Conservation (phyloP, 2,113 vertebrate genomes). For the Syngnathus scovelli region DNA sequence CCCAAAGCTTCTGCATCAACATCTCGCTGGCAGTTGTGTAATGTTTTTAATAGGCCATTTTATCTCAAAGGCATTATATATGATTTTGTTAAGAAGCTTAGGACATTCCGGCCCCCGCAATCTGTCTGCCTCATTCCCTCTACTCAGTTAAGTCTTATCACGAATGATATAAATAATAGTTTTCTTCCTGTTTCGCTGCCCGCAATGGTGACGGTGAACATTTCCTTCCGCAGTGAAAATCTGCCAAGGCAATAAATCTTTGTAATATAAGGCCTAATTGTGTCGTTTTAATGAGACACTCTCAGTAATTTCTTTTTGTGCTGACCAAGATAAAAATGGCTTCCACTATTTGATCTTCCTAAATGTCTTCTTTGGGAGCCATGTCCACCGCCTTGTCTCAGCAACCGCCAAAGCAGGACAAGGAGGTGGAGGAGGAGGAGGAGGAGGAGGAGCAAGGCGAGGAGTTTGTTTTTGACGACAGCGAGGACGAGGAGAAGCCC, state of each 20-base stretch:
- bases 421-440: constrained; percentile 54
- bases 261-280: neutral
- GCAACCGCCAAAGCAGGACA: constrained; percentile 38
- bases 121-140: constrained; percentile 11
- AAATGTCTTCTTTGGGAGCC: constrained; percentile 36
- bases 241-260: neutral
- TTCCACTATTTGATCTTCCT: neutral
- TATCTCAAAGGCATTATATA: constrained; percentile 11
- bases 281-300: neutral
- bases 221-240: neutral
- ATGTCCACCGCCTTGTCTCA: constrained; percentile 60
- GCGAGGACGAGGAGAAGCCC: constrained; percentile 40
- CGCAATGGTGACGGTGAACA: neutral
- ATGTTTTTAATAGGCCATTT: constrained; percentile 10
- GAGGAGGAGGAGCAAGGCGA: constrained; percentile 64
- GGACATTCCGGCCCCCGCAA: constrained; percentile 12
- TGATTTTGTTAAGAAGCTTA: constrained; percentile 31
- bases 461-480: constrained; percentile 58
- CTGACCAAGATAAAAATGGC: neutral
- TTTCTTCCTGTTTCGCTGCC: constrained; percentile 2
- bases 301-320: no score
- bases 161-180: neutral
- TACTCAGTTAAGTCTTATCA: constrained; percentile 5
- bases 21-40: neutral
- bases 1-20: neutral